Base-by-base conservation (phyloP, 1,140 invertebrate genomes). In the Capitella teleta region DNA sequence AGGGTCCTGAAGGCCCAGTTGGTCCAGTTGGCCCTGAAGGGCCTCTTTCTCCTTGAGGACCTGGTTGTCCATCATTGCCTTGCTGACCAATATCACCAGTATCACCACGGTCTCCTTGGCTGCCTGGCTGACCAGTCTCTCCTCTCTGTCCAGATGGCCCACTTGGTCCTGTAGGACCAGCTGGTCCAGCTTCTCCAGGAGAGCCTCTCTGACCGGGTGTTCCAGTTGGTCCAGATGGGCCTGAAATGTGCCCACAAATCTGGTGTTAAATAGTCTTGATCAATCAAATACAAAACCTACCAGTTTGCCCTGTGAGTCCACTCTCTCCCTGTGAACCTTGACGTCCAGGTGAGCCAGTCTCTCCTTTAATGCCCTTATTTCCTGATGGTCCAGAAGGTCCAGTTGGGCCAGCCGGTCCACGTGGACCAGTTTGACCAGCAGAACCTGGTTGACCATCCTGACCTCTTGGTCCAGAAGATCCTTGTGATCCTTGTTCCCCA, bases 61-160 rank as follows among this genome's bases (percentile, higher is more conserved):
- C 52, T 2, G 38, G 21, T 19, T 3, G 38, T 26, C 42, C 42
- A 12, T 21, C 28, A 21, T 28, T 21, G 24, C 81, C 21, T 58
- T 61, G 50, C 76, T 8, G 32, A 28, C 26, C 18, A 51, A 51
- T 47, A 50, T 32, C 5, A 48, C 28, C 28, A 47, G 10, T 23
- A 21, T 56, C 28, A 37, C 56, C 48, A 47, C 79, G 72, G 53
- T 81, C 78, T 48, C 83, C 83, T n/a, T 71, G 66, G 49, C 70
- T 57, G 10, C 80, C 81, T 36, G 69, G 69, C 41, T 70, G 64
- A 32, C 79, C 80, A 37, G 70, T 59, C 19, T 66, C 51, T 38
- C 85, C 85, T 18, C 74, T 68, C 14, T 21, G n/a, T 24, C 43
- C 47, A 16, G 36, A 12, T 0, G 24, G 25, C 16, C 45, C 28